Evolutionary conservation across 2,888 invertebrate species (phyloP), one percentile per base, ranked within the genome.

Genomic region (Drosophila nigricruria): DNA sequence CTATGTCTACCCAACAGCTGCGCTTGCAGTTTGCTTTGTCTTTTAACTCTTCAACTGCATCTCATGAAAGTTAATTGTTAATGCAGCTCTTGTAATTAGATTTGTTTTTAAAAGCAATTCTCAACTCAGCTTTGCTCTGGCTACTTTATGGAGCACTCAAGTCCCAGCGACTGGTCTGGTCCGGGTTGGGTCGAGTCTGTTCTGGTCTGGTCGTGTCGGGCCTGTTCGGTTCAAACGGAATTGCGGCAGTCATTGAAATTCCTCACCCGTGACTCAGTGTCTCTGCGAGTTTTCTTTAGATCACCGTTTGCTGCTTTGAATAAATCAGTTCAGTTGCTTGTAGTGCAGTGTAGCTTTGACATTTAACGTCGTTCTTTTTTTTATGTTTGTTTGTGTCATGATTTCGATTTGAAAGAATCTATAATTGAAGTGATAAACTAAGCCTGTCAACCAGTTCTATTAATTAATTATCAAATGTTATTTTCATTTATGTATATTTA

Each of bases 201-300:
- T 43, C 47, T 45, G 45, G 4, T 50, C 20, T 50, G 30, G 20
- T 50, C 50, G n/a, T 8, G 18, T 34, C 4, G 34, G 2, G 20
- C 14, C 23, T 8, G 32, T 32, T 34, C 30, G 20, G 52, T 4
- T 34, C 34, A 34, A 16, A 9, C 52, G 50, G 50, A 50, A 32
- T 54, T 52, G 56, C 65, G 68, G 58, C 43, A 58, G 40, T 61
- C 70, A 56, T 70, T 70, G 62, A 70, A 70, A 70, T 70, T 70
- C 70, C 34, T 27, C 12, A 38, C 5, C 36, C 47, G 56, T 70
- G 70, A 62, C 50, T 70, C 70, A 56, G 40, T 43, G 36, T 20
- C 42, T 34, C 61, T 2, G 18, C 30, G 20, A 38, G 36, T 69
- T 49, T 32, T 49, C 30, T 49, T 53, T 5, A 14, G 30, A 50